Evolutionary conservation across 1,140 invertebrate genomes (phyloP).

Genomic region (Bombus sylvicola): DNA sequence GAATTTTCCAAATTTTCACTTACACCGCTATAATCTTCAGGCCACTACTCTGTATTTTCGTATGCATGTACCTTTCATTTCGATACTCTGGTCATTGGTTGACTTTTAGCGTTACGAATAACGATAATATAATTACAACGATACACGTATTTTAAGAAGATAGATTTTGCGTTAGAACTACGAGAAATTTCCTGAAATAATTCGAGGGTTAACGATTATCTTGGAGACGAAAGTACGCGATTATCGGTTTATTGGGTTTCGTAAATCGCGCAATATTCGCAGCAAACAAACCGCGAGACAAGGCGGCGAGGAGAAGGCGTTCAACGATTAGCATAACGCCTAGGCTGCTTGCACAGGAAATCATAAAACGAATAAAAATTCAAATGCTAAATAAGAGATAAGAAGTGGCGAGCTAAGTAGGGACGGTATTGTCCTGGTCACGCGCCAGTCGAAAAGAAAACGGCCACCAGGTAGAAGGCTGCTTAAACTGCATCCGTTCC

Average conservation of each 20-base stretch:
- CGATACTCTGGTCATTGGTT: not conserved
- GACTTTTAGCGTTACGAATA: not conserved
- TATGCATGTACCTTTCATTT: too few relatives aligned
- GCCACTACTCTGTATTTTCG: too few relatives aligned
- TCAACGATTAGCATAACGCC: conserved; percentile 69
- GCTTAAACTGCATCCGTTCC: conserved; percentile 37
- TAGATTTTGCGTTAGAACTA: not conserved
- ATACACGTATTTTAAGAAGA: too few relatives aligned
- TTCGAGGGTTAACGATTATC: not conserved
- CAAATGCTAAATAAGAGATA: conserved; percentile 70
- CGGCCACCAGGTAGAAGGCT: conserved; percentile 61
- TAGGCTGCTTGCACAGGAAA: conserved; percentile 68
- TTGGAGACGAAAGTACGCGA: conserved; percentile 14
- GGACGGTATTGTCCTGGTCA: conserved; percentile 76
- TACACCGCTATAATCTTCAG: too few relatives aligned
- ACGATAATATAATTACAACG: not conserved
- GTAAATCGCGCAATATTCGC: conserved; percentile 62
- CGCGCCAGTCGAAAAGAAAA: conserved; percentile 70
- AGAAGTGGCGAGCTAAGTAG: conserved; percentile 72
- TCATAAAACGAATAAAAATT: conserved; percentile 78
- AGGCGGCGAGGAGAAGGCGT: conserved; percentile 27
- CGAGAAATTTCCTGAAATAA: not conserved
- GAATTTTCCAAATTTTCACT: too few relatives aligned
- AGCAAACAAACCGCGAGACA: conserved; percentile 16
- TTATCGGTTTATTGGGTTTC: conserved; percentile 59